Base-by-base conservation (phyloP, 2,797 vertebrate genomes). In the Xenops minutus region DNA sequence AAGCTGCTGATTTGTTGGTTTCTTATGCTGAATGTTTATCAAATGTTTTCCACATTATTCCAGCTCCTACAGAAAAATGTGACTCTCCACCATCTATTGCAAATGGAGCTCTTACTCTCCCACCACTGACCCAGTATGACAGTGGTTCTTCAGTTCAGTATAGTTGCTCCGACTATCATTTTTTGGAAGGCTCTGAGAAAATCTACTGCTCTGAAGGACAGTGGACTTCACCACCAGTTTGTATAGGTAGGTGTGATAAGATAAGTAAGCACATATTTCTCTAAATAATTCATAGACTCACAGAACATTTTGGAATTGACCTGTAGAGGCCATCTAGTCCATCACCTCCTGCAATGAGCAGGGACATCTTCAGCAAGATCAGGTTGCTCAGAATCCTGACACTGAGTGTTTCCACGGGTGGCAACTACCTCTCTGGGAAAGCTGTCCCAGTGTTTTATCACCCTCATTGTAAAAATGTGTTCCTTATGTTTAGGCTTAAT, bases 101-200 rank as follows among this genome's bases (percentile, higher is more conserved):
- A 12, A 96, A 98, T 77, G 98, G 97, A 76, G 48, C 43, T 49
- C 48, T 96, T 52, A 51, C 85, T 43, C 58, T 88, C 27, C 85
- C 89, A 81, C 39, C 26, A 2, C 41, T 61, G 44, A n/a, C 27
- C 17, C 74, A 75, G 41, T 98, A 98, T 43, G 97, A 96, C 62
- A 97, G 72, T 19, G 98, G 98, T 20, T 98, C 98, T 52, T 95
- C 95, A 5, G 85, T 98, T 88, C 94, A 96, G 46, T 98, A 98
- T 66, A 93, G 5, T 37, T 98, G 98, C 81, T 96, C 62, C 54
- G 96, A 97, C 11, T 75, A 98, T 55, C 49, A 98, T 82, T 97
- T 98, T 84, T 95, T 98, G 39, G 92, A 98, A 91, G 98, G 98
- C 14, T 90, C 97, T 43, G 95, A 52, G 29, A 96, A 51, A 66